A percentile compares a stretch with the other conserved stretches of the same genome.
Conservation (phyloP, 2,113 vertebrate species). For the Lota lota region DNA sequence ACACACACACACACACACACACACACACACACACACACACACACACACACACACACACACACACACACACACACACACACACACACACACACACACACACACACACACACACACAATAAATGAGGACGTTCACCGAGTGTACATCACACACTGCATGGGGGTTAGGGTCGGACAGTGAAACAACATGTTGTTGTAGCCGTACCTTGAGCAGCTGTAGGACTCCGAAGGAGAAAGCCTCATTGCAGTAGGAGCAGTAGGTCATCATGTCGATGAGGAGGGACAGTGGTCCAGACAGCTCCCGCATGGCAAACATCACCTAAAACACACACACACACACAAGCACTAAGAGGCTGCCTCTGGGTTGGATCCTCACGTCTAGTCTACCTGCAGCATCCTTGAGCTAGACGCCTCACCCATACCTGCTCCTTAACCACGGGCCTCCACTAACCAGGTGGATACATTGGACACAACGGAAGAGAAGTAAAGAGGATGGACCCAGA, state of each 20-base stretch:
- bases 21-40: background rate
- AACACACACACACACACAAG: background rate
- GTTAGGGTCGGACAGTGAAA: background rate
- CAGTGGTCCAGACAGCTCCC: slow-evolving; percentile 89
- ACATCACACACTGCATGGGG: too few relatives aligned
- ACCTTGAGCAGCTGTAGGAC: slow-evolving; percentile 94
- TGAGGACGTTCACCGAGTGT: background rate
- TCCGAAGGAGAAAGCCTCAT: slow-evolving; percentile 90
- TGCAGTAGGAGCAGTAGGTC: slow-evolving; percentile 93
- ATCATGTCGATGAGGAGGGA: slow-evolving; percentile 90
- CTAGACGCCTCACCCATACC: too few relatives aligned
- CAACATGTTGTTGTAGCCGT: slow-evolving; percentile 10
- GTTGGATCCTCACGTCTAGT: too few relatives aligned
- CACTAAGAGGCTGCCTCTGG: too few relatives aligned
- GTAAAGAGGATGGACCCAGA: too few relatives aligned
- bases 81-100: background rate
- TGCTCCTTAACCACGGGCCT: too few relatives aligned
- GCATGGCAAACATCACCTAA: slow-evolving; percentile 95
- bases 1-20: background rate
- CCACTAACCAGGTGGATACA: too few relatives aligned
- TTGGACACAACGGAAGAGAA: too few relatives aligned
- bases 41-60: background rate
- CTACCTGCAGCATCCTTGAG: too few relatives aligned
- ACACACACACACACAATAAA: background rate
- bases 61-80: background rate